Percentiles rank a stretch among this genome's conserved stretches.
Evolutionary conservation across 1,140 invertebrate species (phyloP).

Genomic region (Bombus ignitus): DNA sequence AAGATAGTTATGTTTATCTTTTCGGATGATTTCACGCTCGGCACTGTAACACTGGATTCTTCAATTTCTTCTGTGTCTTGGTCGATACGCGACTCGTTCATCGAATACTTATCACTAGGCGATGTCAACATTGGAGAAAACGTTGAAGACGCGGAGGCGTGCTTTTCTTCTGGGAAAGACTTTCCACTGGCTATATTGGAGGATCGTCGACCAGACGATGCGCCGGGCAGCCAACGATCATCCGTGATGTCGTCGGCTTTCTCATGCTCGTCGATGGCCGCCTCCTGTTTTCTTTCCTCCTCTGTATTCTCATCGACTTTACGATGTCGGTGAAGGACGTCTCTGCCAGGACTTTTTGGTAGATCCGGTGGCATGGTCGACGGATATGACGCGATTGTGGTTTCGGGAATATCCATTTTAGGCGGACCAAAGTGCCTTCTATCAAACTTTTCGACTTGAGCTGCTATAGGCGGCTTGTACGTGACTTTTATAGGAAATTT

Average conservation of each 20-base stretch:
- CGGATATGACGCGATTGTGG: constrained; percentile 13
- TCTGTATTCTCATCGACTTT: constrained; percentile 50
- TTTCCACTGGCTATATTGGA: constrained; percentile 23
- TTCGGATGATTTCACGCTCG: constrained; percentile 49
- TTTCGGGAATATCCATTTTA: constrained; percentile 61
- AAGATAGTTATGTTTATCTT: constrained; percentile 82
- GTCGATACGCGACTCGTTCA: constrained; percentile 41
- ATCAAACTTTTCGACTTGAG: constrained; percentile 75
- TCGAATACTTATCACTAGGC: constrained; percentile 23
- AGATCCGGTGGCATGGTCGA: constrained; percentile 60
- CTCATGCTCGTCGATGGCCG: constrained; percentile 40
- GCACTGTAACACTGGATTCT: constrained; percentile 1
- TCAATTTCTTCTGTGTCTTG: not conserved
- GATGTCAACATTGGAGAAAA: constrained; percentile 23
- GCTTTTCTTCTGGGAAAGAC: constrained; percentile 19
- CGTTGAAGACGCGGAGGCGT: constrained; percentile 3
- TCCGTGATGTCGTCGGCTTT: constrained; percentile 42
- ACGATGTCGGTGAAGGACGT: constrained; percentile 65
- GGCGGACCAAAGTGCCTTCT: constrained; percentile 75
- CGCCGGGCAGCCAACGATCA: constrained; percentile 40
- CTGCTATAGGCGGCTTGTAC: constrained; percentile 62
- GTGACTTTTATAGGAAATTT: constrained; percentile 75
- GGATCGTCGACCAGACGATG: constrained; percentile 32
- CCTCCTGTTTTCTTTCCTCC: constrained; percentile 44
- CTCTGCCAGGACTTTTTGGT: constrained; percentile 70